Percentiles rank a stretch among this genome's conserved stretches.
These are phyloP conservation scores for Lepidostoma basale DNA, from an alignment of 1,140 invertebrate species.

Conservation along the genomic window DNA sequence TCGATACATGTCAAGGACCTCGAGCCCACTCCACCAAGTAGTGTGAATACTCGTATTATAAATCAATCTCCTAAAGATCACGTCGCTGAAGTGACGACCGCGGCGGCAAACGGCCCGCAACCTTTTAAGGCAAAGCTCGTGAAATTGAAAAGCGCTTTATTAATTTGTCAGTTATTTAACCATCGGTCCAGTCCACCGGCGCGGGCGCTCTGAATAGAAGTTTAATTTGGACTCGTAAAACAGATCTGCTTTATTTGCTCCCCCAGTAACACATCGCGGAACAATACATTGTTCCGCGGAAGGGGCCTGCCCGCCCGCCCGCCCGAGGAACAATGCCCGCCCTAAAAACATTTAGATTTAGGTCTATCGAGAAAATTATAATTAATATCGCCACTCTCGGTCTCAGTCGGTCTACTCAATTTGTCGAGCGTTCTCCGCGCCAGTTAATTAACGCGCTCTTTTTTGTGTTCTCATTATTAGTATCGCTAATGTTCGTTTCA, in stretches of 20 bases:
- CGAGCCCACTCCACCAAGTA: no score
- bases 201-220: background rate
- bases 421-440: background rate
- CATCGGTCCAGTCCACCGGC: background rate
- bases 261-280: background rate
- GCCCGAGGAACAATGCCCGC: background rate
- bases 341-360: conserved; percentile 5
- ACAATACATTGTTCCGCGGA: background rate
- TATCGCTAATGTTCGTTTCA: no score
- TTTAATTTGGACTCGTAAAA: conserved; percentile 16
- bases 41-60: no score
- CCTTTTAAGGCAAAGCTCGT: background rate
- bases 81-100: no score
- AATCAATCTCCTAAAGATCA: no score
- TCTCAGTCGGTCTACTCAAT: background rate
- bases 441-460: no score
- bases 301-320: background rate
- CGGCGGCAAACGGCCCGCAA: no score
- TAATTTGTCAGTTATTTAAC: conserved; percentile 8
- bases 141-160: conserved; percentile 11
- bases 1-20: no score
- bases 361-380: background rate
- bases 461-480: no score
- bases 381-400: background rate
- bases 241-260: conserved; percentile 6